Evolutionary conservation across 2,888 invertebrate species (phyloP).

Genomic region (Trachelus stipa): DNA sequence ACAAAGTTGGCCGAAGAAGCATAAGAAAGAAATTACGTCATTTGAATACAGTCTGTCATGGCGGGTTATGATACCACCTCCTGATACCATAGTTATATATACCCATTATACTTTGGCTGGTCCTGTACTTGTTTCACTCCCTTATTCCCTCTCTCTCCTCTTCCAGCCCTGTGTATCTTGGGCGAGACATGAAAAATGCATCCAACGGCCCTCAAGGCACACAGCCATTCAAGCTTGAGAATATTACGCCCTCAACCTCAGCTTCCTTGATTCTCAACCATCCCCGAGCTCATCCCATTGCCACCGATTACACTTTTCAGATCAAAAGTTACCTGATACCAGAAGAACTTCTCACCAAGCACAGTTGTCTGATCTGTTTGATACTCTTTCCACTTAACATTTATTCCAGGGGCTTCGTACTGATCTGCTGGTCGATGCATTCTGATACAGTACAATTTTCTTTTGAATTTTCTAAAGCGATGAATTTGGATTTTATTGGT

Average conservation of each 20-base stretch:
- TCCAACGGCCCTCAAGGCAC: slow-evolving; percentile 58
- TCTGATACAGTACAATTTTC: rapidly evolving
- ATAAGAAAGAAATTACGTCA: slow-evolving; percentile 48
- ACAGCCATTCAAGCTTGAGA: slow-evolving; percentile 57
- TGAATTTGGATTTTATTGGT: too few relatives aligned
- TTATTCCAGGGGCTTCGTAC: background rate
- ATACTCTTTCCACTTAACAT: background rate
- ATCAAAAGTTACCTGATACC: slow-evolving; percentile 61
- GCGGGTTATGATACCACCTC: slow-evolving; percentile 24
- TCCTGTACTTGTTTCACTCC: slow-evolving; percentile 2
- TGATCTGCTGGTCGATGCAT: too few relatives aligned
- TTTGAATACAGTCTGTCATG: slow-evolving; percentile 45
- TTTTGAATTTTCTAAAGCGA: too few relatives aligned
- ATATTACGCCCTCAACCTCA: slow-evolving; percentile 28
- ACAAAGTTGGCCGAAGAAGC: slow-evolving; percentile 35
- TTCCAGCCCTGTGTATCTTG: slow-evolving; percentile 44
- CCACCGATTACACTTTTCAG: slow-evolving; percentile 59
- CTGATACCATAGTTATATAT: slow-evolving; percentile 18
- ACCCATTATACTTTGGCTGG: slow-evolving; percentile 14
- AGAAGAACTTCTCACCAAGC: slow-evolving; percentile 34
- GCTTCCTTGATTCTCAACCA: background rate
- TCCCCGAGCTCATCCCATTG: slow-evolving; percentile 26
- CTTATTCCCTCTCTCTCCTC: background rate
- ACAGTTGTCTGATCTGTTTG: background rate
- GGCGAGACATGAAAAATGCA: slow-evolving; percentile 64